phyloP scores from a whole-genome alignment of 2,113 vertebrate species.

The Sakesphorus luctuosus region DNA sequence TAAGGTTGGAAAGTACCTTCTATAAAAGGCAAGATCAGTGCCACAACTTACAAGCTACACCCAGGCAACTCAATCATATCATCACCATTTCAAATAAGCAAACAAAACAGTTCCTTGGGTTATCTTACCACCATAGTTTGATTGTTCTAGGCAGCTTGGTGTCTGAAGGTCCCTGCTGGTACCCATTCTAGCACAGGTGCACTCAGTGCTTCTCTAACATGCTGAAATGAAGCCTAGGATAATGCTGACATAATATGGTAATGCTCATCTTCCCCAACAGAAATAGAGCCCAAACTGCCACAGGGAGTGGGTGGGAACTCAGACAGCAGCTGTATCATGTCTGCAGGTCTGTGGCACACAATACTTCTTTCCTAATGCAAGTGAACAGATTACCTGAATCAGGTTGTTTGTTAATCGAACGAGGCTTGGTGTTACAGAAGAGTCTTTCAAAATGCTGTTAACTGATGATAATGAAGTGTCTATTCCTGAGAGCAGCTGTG shows the following conservation, averaged over 20 bases:
- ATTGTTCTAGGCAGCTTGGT: not conserved
- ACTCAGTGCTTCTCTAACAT: not conserved
- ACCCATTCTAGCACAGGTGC: not conserved
- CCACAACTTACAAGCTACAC: not conserved
- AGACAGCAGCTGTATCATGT: not conserved
- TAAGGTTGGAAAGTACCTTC: not conserved
- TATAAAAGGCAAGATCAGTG: not conserved
- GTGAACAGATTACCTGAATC: conserved; percentile 84
- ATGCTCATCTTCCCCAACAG: not conserved
- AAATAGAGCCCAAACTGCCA: not conserved
- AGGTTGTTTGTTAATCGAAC: conserved; percentile 90
- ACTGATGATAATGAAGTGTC: conserved; percentile 85
- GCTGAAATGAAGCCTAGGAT: not conserved
- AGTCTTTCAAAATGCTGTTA: conserved; percentile 76
- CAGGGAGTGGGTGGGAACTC: not conserved
- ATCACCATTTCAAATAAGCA: not conserved
- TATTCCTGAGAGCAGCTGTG: conserved; percentile 86
- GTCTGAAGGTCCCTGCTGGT: not conserved
- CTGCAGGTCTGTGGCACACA: not conserved
- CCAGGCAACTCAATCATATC: not conserved
- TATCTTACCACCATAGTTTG: not conserved
- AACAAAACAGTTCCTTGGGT: not conserved
- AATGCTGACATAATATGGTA: not conserved
- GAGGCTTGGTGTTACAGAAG: conserved; percentile 77
- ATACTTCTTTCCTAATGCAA: not conserved